phyloP scores from a whole-genome alignment of 2,888 invertebrate genomes.

The Erynnis tages region DNA sequence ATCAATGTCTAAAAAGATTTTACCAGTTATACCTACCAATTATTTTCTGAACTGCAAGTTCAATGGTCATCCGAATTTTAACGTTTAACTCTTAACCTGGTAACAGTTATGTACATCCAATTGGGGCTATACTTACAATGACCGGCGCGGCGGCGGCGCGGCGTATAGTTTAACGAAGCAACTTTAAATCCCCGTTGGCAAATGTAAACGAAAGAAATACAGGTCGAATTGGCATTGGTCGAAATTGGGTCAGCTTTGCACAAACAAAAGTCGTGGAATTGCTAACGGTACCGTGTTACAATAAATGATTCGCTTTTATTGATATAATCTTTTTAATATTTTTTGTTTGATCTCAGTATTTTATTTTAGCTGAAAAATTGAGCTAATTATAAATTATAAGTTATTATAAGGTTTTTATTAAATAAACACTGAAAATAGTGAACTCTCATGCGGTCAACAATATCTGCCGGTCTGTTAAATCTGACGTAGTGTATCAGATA shows the following conservation, averaged over 20 bases:
- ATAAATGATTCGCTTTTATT: conserved; percentile 41
- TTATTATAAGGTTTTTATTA: no score
- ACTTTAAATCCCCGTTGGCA: conserved; percentile 62
- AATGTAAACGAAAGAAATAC: conserved; percentile 71
- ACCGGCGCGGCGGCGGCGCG: no score
- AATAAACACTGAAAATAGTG: no score
- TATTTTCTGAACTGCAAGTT: no score
- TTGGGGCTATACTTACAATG: not conserved
- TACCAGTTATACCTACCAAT: no score
- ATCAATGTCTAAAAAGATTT: no score
- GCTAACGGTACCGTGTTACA: conserved; percentile 52
- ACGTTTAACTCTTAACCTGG: no score
- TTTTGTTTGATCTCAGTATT: conserved; percentile 1
- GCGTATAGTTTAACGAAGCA: conserved; percentile 50
- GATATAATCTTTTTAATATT: conserved; percentile 13
- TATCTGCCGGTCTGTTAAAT: no score
- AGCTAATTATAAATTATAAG: not conserved
- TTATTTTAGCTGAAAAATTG: not conserved
- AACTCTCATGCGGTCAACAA: no score
- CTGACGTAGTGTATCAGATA: no score
- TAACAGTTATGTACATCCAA: not conserved
- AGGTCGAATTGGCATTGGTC: conserved; percentile 70
- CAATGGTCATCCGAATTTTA: no score
- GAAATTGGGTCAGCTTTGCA: conserved; percentile 71
- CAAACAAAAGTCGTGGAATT: conserved; percentile 65